Conservation (phyloP, 2,113 vertebrate genomes). For the Pristiophorus japonicus region DNA sequence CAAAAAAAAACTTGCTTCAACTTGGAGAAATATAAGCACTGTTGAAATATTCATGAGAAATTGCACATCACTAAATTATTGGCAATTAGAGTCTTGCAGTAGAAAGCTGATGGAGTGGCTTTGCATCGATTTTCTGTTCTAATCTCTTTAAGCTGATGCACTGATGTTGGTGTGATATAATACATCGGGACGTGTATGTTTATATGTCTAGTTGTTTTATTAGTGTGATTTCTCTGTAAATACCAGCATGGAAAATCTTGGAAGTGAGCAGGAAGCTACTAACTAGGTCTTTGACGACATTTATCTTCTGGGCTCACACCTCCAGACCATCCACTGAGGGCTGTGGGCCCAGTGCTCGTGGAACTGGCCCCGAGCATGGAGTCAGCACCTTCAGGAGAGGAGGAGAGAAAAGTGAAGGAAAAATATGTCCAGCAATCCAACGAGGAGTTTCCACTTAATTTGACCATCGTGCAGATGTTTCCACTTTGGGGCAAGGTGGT, state of each 20-base stretch:
- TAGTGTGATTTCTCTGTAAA: background rate
- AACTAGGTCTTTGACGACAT: background rate
- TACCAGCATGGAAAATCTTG: background rate
- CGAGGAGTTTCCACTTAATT: background rate
- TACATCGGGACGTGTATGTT: background rate
- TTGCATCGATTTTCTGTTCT: constrained; percentile 19
- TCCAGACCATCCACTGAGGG: background rate
- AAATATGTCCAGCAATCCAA: background rate
- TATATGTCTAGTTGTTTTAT: background rate
- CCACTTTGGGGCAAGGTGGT: background rate
- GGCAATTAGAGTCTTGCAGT: constrained; percentile 24
- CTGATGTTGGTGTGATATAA: background rate
- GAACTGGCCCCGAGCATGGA: background rate
- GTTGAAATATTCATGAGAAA: constrained; percentile 2
- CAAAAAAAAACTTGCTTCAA: background rate
- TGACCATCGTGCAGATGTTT: background rate
- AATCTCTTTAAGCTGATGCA: constrained; percentile 32
- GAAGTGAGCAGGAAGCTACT: background rate
- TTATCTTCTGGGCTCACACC: background rate
- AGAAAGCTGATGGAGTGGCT: background rate
- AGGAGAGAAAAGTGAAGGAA: background rate
- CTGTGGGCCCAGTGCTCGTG: background rate
- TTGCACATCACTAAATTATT: constrained; percentile 34
- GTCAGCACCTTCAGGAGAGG: background rate
- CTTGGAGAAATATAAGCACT: background rate